Conservation (phyloP, 2,797 vertebrate genomes). For the Pipistrellus pygmaeus region DNA sequence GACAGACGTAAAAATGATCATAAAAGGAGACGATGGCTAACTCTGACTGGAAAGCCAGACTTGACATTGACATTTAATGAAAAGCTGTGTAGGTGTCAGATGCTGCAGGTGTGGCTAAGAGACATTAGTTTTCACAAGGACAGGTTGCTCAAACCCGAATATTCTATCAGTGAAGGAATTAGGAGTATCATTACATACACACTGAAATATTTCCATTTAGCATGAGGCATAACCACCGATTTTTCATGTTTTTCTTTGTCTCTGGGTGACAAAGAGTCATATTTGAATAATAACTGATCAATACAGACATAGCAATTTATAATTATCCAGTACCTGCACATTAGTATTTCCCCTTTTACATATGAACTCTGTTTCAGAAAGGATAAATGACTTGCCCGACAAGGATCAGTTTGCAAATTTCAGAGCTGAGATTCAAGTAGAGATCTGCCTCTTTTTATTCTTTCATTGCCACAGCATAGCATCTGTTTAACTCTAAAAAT, state of each 20-base stretch:
- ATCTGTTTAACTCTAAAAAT: background rate
- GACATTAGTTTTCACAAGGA: constrained; percentile 63
- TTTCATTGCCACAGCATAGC: background rate
- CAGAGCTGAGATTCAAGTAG: background rate
- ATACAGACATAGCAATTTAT: background rate
- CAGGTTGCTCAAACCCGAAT: constrained; percentile 65
- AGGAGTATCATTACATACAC: constrained; percentile 53
- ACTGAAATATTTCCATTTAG: constrained; percentile 60
- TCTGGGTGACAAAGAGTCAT: background rate
- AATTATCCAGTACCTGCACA: background rate
- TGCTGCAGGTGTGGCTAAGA: constrained; percentile 60
- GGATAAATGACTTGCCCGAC: background rate
- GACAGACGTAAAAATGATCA: constrained; percentile 83
- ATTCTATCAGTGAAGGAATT: constrained; percentile 61
- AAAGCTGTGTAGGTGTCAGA: constrained; percentile 71
- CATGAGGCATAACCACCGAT: background rate
- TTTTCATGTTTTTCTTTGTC: constrained; percentile 1
- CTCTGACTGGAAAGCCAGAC: constrained; percentile 69
- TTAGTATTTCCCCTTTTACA: background rate
- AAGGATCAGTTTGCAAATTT: background rate
- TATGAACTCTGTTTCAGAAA: background rate
- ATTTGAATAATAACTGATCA: background rate
- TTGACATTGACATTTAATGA: constrained; percentile 62
- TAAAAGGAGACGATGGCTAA: constrained; percentile 74
- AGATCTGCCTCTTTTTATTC: background rate